Evolutionary conservation across 2,113 vertebrate species (phyloP), one percentile per base, ranked within the genome.

Genomic region (Tachysurus fulvidraco): DNA sequence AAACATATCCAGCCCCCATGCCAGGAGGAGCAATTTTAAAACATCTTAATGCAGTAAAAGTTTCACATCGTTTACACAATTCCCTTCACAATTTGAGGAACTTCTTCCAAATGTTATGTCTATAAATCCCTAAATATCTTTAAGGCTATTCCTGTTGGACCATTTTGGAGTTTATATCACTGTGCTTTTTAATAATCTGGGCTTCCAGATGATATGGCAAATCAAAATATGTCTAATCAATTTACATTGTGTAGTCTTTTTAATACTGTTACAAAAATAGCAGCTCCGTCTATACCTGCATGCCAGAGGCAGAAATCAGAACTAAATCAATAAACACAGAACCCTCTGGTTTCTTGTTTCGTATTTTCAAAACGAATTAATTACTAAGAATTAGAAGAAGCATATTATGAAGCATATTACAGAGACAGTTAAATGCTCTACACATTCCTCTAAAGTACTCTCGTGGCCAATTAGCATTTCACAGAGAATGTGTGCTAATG

Each of bases 401-500:
- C 69, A 64, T 57, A 91, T 92, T 94, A 95, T 93, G 94, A 93
- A 93, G 89, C 83, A 84, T 74, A 84, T 84, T 84, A 84, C 5
- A 23, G 54, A 93, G 93, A 96, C 93, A 95, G 94, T 93, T 91
- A 87, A 90, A 94, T 86, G 90, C 91, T 93, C 88, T 92, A 94
- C 94, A 96, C 95, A 87, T 94, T 96, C 95, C 94, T 94, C 93
- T 85, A 94, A 94, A 91, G 93, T 95, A 94, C 95, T 96, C 96
- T 93, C 94, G 96, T 96, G 95, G 95, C 97, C 96, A 97, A 97
- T 98, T 97, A 98, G 95, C 94, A 95, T 95, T 95, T 97, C 95
- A 95, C 95, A 96, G 95, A 94, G 94, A 96, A 96, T 95, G 95
- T 94, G 90, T 62, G 94, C 95, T 97, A 97, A 96, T 94, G 95